Base-by-base conservation (phyloP, 2,888 invertebrate species). In the Eilema griseolum region DNA sequence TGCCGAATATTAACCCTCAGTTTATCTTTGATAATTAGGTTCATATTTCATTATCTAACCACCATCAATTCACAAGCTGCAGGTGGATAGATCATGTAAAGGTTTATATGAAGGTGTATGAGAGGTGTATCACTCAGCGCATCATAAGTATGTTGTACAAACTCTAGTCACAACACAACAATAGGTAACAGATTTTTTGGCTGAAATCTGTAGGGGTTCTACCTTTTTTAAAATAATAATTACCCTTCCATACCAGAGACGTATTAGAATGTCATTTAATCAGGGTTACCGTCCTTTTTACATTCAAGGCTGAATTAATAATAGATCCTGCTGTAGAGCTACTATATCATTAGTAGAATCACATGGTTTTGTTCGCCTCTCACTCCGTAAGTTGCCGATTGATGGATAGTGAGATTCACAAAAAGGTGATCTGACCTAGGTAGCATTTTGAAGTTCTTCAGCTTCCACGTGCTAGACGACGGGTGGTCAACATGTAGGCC, bases 321-420 rank as follows among this genome's bases (percentile, higher is more conserved):
- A 41, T 20, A 62, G 8, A 20, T 24, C 11, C 37, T 5, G 14
- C 10, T 20, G 20, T 11, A 8, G 41, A 26, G 26, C 37, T 41
- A 3, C 52, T 56, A 65, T 56, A 56, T 65, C 57, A 33, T 16
- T 10, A 37, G 66, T 57, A 31, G 33, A 66, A 66, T 66, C 56
- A 24, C 24, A 16, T 23, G 24, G 31, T 33, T 33, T 33, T 56
- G 20, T 28, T 65, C 2, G 12, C 56, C 23, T 41, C 41, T 62
- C 62, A 65, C 64, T 56, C 52, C 28, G 0, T 52, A 31, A 56
- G 56, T 16, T 7, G 33, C 23, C 57, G 57, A 24, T 57, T 66
- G 66, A 33, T n/a, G 24, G 23, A 66, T 66, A 66, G 23, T 24
- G 33, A 2, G 20, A 57, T 56, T 52, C 23, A 33, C 10, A 33